Percentiles rank a stretch among this genome's conserved stretches.
These are phyloP conservation scores for Hyposoter dolosus DNA, from an alignment of 2,888 invertebrate species.

Conservation along the genomic window DNA sequence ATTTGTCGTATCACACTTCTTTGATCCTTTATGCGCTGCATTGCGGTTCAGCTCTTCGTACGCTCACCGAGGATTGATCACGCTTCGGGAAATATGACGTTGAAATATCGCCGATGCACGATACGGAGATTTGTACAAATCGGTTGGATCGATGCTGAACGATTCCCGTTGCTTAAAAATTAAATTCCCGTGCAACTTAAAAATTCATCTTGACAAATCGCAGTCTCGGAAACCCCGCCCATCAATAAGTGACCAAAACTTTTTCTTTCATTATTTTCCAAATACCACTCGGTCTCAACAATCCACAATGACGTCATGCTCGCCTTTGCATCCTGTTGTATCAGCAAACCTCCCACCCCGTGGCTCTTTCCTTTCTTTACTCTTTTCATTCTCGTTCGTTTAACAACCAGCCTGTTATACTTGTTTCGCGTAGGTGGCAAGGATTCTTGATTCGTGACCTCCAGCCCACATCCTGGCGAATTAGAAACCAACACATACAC, in stretches of 20 bases:
- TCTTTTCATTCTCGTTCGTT: slow-evolving; percentile 31
- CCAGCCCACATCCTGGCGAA: slow-evolving; percentile 58
- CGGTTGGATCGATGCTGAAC: neutral
- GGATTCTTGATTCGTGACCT: slow-evolving; percentile 58
- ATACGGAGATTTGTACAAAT: neutral
- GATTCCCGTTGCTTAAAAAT: slow-evolving; percentile 4
- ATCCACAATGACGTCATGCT: slow-evolving; percentile 49
- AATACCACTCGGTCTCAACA: slow-evolving; percentile 34
- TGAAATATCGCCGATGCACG: slow-evolving; percentile 26
- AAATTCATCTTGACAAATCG: neutral
- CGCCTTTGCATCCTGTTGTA: slow-evolving; percentile 23
- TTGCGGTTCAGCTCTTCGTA: slow-evolving; percentile 22
- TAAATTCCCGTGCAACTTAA: neutral
- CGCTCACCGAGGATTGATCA: slow-evolving; percentile 52
- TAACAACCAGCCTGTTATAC: slow-evolving; percentile 35
- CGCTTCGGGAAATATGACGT: slow-evolving; percentile 37
- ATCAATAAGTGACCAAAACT: neutral
- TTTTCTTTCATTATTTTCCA: neutral
- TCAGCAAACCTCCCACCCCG: slow-evolving; percentile 29
- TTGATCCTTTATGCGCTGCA: slow-evolving; percentile 1
- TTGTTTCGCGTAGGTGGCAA: slow-evolving; percentile 59
- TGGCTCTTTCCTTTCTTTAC: slow-evolving; percentile 22
- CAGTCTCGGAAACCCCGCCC: neutral
- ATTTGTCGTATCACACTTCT: slow-evolving; percentile 22
- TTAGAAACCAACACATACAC: slow-evolving; percentile 28